A percentile compares a stretch with the other conserved stretches of the same genome.
These are phyloP conservation scores for Apaloderma vittatum DNA, from an alignment of 2,113 vertebrate species.

Conservation along the genomic window DNA sequence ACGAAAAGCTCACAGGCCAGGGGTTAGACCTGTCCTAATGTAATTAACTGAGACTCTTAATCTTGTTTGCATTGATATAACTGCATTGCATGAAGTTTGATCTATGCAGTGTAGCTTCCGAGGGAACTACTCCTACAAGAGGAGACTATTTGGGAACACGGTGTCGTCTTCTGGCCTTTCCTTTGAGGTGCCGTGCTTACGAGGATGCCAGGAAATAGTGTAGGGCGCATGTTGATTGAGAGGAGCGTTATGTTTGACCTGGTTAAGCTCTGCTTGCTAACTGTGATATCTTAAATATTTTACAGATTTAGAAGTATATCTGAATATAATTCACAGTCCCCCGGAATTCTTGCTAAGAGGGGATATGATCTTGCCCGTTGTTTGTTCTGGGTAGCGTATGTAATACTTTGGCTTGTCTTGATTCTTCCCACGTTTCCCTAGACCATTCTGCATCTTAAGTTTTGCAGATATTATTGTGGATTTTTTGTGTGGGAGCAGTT, in stretches of 20 bases:
- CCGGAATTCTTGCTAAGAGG: background rate
- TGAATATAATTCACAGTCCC: background rate
- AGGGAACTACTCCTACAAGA: background rate
- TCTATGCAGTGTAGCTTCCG: background rate
- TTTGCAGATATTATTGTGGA: constrained; percentile 59
- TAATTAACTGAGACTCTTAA: background rate
- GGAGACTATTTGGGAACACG: background rate
- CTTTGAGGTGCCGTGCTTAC: background rate
- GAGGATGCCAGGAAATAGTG: background rate
- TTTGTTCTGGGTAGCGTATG: constrained; percentile 54
- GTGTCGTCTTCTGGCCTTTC: background rate
- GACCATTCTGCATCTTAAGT: constrained; percentile 41
- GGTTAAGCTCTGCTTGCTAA: background rate
- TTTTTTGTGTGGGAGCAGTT: constrained; percentile 67
- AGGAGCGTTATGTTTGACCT: background rate
- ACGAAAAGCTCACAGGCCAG: background rate
- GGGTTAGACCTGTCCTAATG: background rate
- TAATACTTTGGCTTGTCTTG: constrained; percentile 59
- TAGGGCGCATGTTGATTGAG: rapidly evolving
- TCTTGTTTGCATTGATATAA: background rate
- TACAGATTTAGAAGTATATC: background rate
- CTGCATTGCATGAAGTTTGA: background rate
- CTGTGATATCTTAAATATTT: background rate
- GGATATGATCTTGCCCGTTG: constrained; percentile 6
- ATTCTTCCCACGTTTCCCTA: constrained; percentile 65